Evolutionary conservation across 2,888 invertebrate genomes (phyloP).

Genomic region (Synanthedon vespiformis): DNA sequence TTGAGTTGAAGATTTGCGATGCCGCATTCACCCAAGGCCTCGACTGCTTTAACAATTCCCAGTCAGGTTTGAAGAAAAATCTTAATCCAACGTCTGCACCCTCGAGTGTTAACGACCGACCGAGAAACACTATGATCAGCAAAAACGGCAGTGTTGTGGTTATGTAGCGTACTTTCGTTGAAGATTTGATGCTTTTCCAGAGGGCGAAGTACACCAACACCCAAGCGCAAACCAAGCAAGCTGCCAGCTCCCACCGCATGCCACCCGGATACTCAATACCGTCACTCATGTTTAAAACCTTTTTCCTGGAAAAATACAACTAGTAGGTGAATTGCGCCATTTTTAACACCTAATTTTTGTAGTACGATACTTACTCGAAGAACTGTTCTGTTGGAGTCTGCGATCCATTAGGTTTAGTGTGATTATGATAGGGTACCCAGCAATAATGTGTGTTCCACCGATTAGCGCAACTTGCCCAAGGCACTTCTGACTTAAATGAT

Average conservation of each 20-base stretch:
- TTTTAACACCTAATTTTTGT: slow-evolving; percentile 4
- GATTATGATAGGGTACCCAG: slow-evolving; percentile 80
- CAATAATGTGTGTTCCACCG: slow-evolving; percentile 88
- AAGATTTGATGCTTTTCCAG: slow-evolving; percentile 97
- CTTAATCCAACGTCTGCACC: slow-evolving; percentile 87
- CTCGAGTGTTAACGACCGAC: slow-evolving; percentile 88
- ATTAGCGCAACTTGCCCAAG: slow-evolving; percentile 91
- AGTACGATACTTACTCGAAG: slow-evolving; percentile 79
- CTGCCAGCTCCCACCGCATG: slow-evolving; percentile 89
- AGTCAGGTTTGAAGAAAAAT: slow-evolving; percentile 89
- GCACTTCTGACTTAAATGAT: slow-evolving; percentile 87
- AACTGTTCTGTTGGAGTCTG: slow-evolving; percentile 92
- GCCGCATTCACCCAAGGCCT: slow-evolving; percentile 95
- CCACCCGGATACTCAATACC: slow-evolving; percentile 86
- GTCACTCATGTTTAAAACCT: slow-evolving; percentile 85
- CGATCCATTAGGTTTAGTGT: slow-evolving; percentile 77
- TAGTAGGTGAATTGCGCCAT: not conserved
- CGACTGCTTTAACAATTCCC: slow-evolving; percentile 84
- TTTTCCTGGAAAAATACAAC: slow-evolving; percentile 73
- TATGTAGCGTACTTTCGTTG: slow-evolving; percentile 90
- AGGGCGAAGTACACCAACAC: slow-evolving; percentile 94
- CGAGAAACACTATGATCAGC: slow-evolving; percentile 86
- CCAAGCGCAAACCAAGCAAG: slow-evolving; percentile 93
- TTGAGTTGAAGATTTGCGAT: slow-evolving; percentile 92
- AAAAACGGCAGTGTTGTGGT: slow-evolving; percentile 94